These are phyloP conservation scores for Boloria selene DNA, from an alignment of 2,888 invertebrate species.

Conservation along the genomic window DNA sequence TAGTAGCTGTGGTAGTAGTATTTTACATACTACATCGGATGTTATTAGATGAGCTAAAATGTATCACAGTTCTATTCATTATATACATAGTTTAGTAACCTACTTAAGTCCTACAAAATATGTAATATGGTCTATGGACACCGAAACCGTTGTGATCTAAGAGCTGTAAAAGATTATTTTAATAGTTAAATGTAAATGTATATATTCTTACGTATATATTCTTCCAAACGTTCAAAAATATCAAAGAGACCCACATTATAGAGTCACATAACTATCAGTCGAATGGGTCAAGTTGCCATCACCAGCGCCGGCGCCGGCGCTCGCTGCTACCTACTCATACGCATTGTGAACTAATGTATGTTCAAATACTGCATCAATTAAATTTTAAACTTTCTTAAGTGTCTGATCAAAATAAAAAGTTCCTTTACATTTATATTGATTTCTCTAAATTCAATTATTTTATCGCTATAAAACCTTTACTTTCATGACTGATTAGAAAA, in stretches of 20 bases:
- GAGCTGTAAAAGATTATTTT: too few species aligned
- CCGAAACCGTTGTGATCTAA: too few species aligned
- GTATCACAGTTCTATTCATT: neutral
- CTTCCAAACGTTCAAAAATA: neutral
- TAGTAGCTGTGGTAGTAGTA: too few species aligned
- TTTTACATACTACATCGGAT: neutral
- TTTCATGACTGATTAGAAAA: too few species aligned
- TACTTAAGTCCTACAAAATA: neutral
- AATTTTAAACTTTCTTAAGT: too few species aligned
- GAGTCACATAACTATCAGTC: constrained; percentile 41
- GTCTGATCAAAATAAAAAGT: too few species aligned
- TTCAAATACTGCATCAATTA: constrained; percentile 4
- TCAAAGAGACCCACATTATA: constrained; percentile 8
- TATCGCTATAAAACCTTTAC: too few species aligned
- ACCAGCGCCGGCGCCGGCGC: constrained; percentile 44
- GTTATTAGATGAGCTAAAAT: neutral
- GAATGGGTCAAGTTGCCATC: constrained; percentile 39
- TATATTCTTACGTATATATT: too few species aligned
- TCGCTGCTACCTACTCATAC: constrained; percentile 26
- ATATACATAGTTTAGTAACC: neutral
- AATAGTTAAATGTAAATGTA: too few species aligned
- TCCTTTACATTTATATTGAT: too few species aligned
- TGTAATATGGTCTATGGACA: neutral
- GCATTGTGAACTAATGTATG: constrained; percentile 25
- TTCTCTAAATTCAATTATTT: too few species aligned